These are phyloP conservation scores for Otocyon megalotis DNA, from an alignment of 2,113 vertebrate species.

Conservation along the genomic window DNA sequence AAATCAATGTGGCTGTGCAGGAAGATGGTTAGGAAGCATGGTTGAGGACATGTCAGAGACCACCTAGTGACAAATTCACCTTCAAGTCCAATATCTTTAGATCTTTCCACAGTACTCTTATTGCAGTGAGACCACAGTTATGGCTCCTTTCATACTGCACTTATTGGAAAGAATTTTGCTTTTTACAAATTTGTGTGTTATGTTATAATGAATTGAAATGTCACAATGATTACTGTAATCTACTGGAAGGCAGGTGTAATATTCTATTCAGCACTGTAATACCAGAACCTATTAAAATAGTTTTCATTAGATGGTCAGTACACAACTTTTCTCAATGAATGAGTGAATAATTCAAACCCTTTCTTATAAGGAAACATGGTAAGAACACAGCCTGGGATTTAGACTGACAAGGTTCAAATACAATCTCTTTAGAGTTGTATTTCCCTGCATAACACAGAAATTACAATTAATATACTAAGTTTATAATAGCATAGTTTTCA, in stretches of 20 bases:
- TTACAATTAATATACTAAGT: background rate
- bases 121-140: background rate
- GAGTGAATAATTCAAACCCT: background rate
- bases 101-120: background rate
- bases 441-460: background rate
- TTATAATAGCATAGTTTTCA: background rate
- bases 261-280: background rate
- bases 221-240: background rate
- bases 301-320: background rate
- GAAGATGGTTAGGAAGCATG: background rate
- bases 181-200: background rate
- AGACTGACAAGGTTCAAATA: background rate
- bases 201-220: background rate
- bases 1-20: background rate
- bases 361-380: background rate
- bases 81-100: background rate
- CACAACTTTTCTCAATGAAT: background rate
- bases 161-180: background rate
- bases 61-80: background rate
- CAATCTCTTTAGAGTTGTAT: background rate
- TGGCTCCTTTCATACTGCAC: background rate
- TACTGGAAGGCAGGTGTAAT: background rate
- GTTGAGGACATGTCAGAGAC: background rate
- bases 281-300: background rate
- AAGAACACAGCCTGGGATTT: background rate